Evolutionary conservation across 1,140 invertebrate genomes (phyloP).

Genomic region (Meloidogyne hapla): DNA sequence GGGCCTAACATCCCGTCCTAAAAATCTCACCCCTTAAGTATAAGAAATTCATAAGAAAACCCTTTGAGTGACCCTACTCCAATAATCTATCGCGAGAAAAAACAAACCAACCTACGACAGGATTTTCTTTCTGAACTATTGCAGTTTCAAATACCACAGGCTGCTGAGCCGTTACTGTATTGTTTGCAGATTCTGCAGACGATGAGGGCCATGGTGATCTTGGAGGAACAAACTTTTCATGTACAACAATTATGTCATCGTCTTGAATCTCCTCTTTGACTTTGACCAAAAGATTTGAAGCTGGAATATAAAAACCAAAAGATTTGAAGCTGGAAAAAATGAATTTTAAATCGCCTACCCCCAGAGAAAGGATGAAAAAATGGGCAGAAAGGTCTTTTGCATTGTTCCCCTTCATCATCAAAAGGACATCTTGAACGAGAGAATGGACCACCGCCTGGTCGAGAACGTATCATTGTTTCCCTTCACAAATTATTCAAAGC

Average conservation of each 20-base stretch:
- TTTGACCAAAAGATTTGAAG: not conserved
- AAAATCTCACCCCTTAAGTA: too few species aligned
- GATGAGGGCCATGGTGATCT: not conserved
- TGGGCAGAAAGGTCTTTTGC: conserved; percentile 2
- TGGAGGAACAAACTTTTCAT: not conserved
- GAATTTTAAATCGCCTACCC: not conserved
- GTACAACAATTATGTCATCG: not conserved
- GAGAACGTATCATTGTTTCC: conserved; percentile 6
- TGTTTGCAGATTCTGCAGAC: not conserved
- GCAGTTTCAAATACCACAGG: not conserved
- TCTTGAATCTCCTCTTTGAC: not conserved
- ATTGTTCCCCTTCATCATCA: not conserved
- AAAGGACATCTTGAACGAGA: not conserved
- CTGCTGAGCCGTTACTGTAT: not conserved
- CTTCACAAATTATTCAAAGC: not conserved
- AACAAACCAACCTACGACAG: not conserved
- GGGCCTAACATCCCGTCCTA: too few species aligned
- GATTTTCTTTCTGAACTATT: not conserved
- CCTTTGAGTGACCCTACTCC: too few species aligned
- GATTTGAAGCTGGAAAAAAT: too few species aligned
- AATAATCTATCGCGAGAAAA: not conserved
- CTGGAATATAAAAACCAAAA: not conserved
- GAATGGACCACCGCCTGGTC: conserved; percentile 1
- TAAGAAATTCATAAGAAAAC: too few species aligned
- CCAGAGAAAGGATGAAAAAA: conserved; percentile 5